phyloP scores from a whole-genome alignment of 2,113 vertebrate species.

The Ovis aries region ARS-UI_Ramb_v3.0 NC_056058.1:64134001-64134500 shows the following conservation, averaged over 20 bases:
- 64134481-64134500: neutral
- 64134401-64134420: neutral
- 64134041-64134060: neutral
- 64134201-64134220: neutral
- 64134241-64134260: neutral
- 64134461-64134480: neutral
- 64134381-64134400: neutral
- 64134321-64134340: neutral
- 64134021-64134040: neutral
- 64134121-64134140: neutral
- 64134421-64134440: neutral
- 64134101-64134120: neutral
- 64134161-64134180: neutral
- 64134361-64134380: neutral
- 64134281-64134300: neutral
- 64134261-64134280: neutral
- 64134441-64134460: neutral
- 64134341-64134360: neutral
- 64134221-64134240: neutral
- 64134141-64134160: neutral
- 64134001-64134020: neutral
- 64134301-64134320: neutral
- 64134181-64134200: neutral
- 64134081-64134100: neutral
- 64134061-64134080: neutral